Base-by-base conservation (phyloP, 53 echinoderm and acorn worm species). In the Pentamera pediparva region DNA sequence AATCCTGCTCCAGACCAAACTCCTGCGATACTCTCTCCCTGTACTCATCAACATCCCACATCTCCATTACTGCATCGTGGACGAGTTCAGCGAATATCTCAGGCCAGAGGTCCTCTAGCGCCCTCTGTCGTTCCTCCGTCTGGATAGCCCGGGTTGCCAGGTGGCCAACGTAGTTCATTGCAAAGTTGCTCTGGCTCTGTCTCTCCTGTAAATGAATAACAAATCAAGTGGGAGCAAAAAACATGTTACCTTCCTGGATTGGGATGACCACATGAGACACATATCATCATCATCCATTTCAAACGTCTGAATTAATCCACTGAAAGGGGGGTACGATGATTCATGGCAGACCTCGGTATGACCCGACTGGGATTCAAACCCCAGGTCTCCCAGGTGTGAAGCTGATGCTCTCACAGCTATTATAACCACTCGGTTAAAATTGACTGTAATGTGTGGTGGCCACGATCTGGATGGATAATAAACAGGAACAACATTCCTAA, bases 31-130 rank as follows among this genome's bases (percentile, higher is more conserved):
- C 79, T 26, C 59, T 77, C 55, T 51, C 52, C 61, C 77, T 81
- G 65, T 87, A 84, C 5, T 56, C 40, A 56, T 87, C 85, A n/a
- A 70, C 41, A 52, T 94, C 84, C 36, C 75, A 69, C 94, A 94
- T 94, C 71, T 85, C 78, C 13, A 75, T 25, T 35, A 94, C 70
- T 27, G 94, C 94, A 20, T 74, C 54, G 15, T 84, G 82, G 12
- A 94, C 76, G 76, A 90, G 75, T 45, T 82, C 75, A 25, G 90
- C 81, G 55, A 90, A 94, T 35, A 94, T 76, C 38, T 80, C 70
- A 2, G 94, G 87, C 94, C 94, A 94, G 55, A 90, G 60, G 65
- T 85, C 78, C 78, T 90, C 84, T 15, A 94, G 80, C 28, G 72
- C 70, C 29, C 50, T 37, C 65, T 82, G 55, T 64, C 90, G 90